Base-by-base conservation (phyloP, 2,797 vertebrate genomes). In the Ptychadena robeensis region DNA sequence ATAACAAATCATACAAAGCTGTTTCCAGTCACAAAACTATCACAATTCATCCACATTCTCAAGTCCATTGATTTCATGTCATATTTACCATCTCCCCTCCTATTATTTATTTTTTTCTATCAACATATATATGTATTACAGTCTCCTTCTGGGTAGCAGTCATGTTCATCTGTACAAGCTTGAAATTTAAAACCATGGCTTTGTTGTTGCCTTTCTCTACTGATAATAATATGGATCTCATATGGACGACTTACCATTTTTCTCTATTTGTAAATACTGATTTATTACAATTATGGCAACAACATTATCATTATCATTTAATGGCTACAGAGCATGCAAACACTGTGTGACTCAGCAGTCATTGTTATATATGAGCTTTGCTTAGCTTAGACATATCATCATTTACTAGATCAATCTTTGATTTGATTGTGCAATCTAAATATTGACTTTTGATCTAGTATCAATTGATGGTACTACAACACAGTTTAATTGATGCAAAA, bases 51-150 rank as follows among this genome's bases (percentile, higher is more conserved):
- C 64, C 64, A 34, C 12, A 48, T 67, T 12, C 31, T 48, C 9
- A 27, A 48, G 30, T 9, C 40, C 48, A 78, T 78, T 68, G 75
- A 78, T 78, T 78, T 68, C 53, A 34, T 78, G 75, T 68, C 75
- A 67, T 68, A 68, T 67, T 35, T 64, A 28, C 32, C 59, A 77
- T 65, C 30, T 44, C 37, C 65, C 48, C 65, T 34, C 57, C n/a
- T n/a, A 44, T 64, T 64, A 14, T 75, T 71, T 72, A 32, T 34
- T 11, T 61, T 73, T 73, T 27, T 10, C 57, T 59, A 75, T 64
- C 35, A 22, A 27, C 44, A 31, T 8, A 63, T 38, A 75, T 27
- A 64, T 25, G 22, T 38, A 65, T 75, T 74, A 32, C 12, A 30
- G 32, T n/a, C 30, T 74, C 32, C 27, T 28, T 65, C 27, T 32